Base-by-base conservation (phyloP, 2,797 vertebrate species). In the Notolepis coatsorum region DNA sequence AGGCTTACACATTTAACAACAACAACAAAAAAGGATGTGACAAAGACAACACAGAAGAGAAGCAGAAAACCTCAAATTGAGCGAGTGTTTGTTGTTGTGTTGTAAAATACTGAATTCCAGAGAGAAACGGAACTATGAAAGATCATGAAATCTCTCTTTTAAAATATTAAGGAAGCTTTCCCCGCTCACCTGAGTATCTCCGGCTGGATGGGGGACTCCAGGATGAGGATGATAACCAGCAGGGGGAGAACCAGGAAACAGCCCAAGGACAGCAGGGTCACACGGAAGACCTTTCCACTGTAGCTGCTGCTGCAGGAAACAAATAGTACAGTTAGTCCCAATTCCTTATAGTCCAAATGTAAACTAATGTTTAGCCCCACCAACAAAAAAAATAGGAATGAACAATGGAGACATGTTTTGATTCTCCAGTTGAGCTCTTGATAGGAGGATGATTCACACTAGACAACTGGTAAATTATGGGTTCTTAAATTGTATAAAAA, bases 201-300 rank as follows among this genome's bases (percentile, higher is more conserved):
- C 0, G 96, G 96, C 0, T 97, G 92, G 84, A 99, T 96, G 7
- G 97, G 96, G 17, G 94, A 96, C 65, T 98, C 94, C 54, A 99
- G 73, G 5, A 99, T 76, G 80, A 97, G 68, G 57, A 94, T 52
- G 33, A 96, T 86, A 52, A 94, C 89, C 13, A 99, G 84, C 4
- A 97, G 81, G 0, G 95, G 95, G 56, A 97, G 71, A 0, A 94
- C 62, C 50, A 99, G 76, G 15, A 92, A 91, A 0, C 82, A 79
- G 2, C 92, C 94, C 70, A 98, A 71, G 24, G 93, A 92, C 52
- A 96, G 66, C 51, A 98, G 91, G 0, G 95, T 98, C 56, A 95
- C 92, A 56, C 92, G 92, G 76, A 99, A 99, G 10, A 99, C 93
- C 71, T 94, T 95, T 56, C 93, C 94, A 8, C 97, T 99, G 84